Conservation (phyloP, 2,888 invertebrate species). For the Dolichomitus sp. region DNA sequence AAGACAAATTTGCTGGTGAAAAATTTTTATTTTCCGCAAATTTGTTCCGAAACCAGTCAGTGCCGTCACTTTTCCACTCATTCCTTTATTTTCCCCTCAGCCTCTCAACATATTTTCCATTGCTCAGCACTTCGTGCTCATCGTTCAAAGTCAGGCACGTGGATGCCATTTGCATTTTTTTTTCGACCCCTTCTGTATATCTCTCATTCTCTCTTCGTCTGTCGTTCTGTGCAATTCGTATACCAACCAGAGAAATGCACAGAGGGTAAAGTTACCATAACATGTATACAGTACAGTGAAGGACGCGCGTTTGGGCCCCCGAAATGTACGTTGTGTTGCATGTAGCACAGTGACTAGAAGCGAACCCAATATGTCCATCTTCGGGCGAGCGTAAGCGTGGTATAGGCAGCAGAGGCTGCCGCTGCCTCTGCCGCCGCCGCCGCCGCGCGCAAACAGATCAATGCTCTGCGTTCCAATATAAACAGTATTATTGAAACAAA, state of each 20-base stretch:
- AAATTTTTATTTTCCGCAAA: slow-evolving; percentile 33
- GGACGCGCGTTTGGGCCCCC: slow-evolving; percentile 52
- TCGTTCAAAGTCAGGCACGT: slow-evolving; percentile 66
- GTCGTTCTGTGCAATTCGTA: slow-evolving; percentile 27
- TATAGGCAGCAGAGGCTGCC: slow-evolving; percentile 66
- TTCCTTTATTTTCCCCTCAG: slow-evolving; percentile 18
- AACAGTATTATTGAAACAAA: slow-evolving; percentile 86
- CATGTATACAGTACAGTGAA: slow-evolving; percentile 25
- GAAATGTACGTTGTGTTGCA: slow-evolving; percentile 56
- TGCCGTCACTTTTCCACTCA: slow-evolving; percentile 36
- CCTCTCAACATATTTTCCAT: slow-evolving; percentile 59
- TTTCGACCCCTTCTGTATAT: not conserved
- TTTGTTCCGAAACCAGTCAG: slow-evolving; percentile 45
- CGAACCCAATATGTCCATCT: slow-evolving; percentile 84
- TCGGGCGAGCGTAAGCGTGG: slow-evolving; percentile 77
- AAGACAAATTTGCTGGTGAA: slow-evolving; percentile 2
- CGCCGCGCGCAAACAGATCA: slow-evolving; percentile 85
- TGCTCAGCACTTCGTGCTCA: slow-evolving; percentile 61
- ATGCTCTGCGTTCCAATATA: slow-evolving; percentile 86
- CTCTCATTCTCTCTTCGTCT: slow-evolving; percentile 56
- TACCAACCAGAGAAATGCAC: slow-evolving; percentile 24
- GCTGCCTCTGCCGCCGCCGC: slow-evolving; percentile 78
- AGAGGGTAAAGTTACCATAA: slow-evolving; percentile 41
- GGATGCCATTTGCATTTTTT: slow-evolving; percentile 63
- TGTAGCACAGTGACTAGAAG: slow-evolving; percentile 27